Base-by-base conservation (phyloP, 2,888 invertebrate genomes). In the Imbricaverruca yamaguchii region DNA sequence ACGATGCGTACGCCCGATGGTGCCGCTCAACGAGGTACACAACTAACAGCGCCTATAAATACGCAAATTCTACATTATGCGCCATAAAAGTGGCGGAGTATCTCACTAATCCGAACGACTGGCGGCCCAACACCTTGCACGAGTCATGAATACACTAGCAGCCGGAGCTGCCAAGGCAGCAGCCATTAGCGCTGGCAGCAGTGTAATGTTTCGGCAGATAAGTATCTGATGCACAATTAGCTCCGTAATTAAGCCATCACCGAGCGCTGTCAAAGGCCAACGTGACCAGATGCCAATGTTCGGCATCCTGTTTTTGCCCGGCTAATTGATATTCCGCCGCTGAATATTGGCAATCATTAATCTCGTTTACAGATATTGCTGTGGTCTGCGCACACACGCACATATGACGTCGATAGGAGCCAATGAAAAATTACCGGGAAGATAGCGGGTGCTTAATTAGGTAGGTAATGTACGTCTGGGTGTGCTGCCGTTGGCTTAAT, bases 361-460 rank as follows among this genome's bases (percentile, higher is more conserved):
- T 74, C 74, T 74, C 74, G 74, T 74, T 74, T 74, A 74, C 74
- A 74, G n/a, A 25, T 53, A 74, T 53, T 74, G 74, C 74, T 13
- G 7, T 18, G 53, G 53, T 8, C 53, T 65, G 21, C 74, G 55
- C 74, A 77, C 77, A 77, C 1, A 23, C 78, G 13, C 78, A 25
- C 78, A 78, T 57, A 25, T 57, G 23, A 21, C 78, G 13, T 21
- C 23, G 56, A 78, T 78, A 57, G 23, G 56, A 8, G 6, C 15
- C 74, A 10, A 74, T 74, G 74, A 74, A 74, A 74, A 74, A 74
- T 74, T 74, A 74, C 74, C 53, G 74, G 74, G 18, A 74, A 25
- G 74, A 74, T 15, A 53, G 39, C 21, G 13, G 74, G 18, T 23
- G 53, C 53, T 74, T 74, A 74, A 74, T 74, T 74, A 74, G 23